Base-by-base conservation (phyloP, 2,113 vertebrate species). In the Salvelinus namaycush region DNA sequence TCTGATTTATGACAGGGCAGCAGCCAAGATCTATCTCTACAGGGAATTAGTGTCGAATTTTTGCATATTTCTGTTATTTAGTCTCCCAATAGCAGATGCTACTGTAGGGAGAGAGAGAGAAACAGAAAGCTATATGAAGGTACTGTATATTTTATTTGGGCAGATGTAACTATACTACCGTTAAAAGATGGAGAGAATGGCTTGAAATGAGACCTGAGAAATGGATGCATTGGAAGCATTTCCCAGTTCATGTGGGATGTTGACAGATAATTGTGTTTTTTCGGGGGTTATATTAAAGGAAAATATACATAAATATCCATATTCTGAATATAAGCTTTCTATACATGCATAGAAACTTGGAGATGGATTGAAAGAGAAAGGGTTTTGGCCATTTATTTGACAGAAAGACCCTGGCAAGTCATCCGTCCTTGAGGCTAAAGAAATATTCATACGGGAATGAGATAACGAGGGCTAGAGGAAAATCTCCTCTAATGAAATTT, bases 21-120 rank as follows among this genome's bases (percentile, higher is more conserved):
- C 95, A 97, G 97, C 97, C 97, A 98, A 98, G 97, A 98, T 98
- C 96, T 97, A 98, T 98, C 97, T 98, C 96, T 96, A 95, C 98
- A 96, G 97, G 97, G 97, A 98, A 98, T 99, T 99, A 98, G 96
- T 97, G 95, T 96, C 96, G 96, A 95, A 96, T 97, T 99, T 92
- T 97, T 97, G 96, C 96, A 97, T 98, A 97, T 98, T 98, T 96
- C 96, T 95, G 96, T 97, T 99, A 98, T 98, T 99, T 97, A 97
- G 96, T 94, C 94, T 96, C 96, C 95, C 96, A 95, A 96, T 97
- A 96, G 95, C 96, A 97, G 97, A 97, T 98, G 97, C 96, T 96
- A 93, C 93, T 87, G 8, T 74, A 81, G 81, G 88, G 79, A 78
- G 84, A 68, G 31, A 65, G 49, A 69, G 78, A 71, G 68, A 93